Evolutionary conservation across 2,113 vertebrate species (phyloP).

Genomic region (Seriola quinqueradiata): DNA sequence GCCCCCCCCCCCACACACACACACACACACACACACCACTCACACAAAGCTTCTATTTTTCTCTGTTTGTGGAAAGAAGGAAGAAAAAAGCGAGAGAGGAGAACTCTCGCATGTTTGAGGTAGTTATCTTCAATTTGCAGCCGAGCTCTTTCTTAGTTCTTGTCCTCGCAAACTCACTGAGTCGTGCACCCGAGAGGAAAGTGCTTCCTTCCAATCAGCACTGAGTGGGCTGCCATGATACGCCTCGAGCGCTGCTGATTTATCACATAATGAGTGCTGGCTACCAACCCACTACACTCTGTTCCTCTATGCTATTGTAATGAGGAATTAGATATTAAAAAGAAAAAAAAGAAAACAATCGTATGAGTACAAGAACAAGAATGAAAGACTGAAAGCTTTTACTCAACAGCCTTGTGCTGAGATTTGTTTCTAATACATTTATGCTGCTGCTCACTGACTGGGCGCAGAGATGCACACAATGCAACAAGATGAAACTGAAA

Average conservation of each 20-base stretch:
- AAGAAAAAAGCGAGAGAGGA: not conserved
- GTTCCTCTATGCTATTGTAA: conserved; percentile 27
- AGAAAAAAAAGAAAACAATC: conserved; percentile 12
- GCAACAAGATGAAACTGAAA: not conserved
- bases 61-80: not conserved
- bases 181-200: conserved; percentile 41
- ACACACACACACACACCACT: not conserved
- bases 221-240: conserved; percentile 65
- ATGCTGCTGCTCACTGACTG: not conserved
- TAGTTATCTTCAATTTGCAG: conserved; percentile 64
- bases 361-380: not conserved
- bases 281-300: conserved; percentile 40
- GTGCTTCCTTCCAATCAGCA: conserved; percentile 48
- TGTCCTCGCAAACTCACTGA: conserved; percentile 48
- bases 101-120: conserved; percentile 32
- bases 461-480: not conserved
- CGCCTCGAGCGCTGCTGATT: conserved; percentile 49
- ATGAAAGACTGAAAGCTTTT: conserved; percentile 5
- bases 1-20: not conserved
- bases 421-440: not conserved
- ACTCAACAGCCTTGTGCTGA: not conserved
- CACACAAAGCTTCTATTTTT: conserved; percentile 25
- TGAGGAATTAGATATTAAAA: conserved; percentile 33
- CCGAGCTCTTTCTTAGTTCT: conserved; percentile 28
- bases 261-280: conserved; percentile 57